Conservation (phyloP, 2,797 vertebrate genomes). For the Chaetophractus vellerosus region DNA sequence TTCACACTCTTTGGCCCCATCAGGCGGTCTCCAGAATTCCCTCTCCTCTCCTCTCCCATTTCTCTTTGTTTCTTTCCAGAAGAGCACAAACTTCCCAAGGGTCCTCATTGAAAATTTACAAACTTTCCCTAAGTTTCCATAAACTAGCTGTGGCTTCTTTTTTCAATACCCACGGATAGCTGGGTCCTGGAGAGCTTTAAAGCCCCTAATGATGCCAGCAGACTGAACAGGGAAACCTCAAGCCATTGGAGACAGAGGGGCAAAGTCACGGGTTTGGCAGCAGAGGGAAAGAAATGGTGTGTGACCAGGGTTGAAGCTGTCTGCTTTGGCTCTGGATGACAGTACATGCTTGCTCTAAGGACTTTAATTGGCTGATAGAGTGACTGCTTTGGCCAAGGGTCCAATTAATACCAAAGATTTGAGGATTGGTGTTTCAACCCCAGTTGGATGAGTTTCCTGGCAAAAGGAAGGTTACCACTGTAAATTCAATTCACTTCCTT, state of each 20-base stretch:
- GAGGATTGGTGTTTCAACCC: slow-evolving; percentile 81
- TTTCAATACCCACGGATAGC: slow-evolving; percentile 4
- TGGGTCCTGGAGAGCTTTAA: slow-evolving; percentile 51
- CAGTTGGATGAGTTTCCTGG: slow-evolving; percentile 79
- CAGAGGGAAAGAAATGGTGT: slow-evolving; percentile 23
- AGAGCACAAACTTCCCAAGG: background rate
- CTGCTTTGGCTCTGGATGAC: slow-evolving; percentile 80
- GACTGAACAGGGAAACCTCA: slow-evolving; percentile 68
- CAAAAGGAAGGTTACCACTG: slow-evolving; percentile 66
- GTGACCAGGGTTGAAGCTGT: slow-evolving; percentile 61
- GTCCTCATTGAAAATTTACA: slow-evolving; percentile 25
- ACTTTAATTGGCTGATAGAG: slow-evolving; percentile 80
- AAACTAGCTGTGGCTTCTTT: slow-evolving; percentile 51
- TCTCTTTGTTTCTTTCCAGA: slow-evolving; percentile 47
- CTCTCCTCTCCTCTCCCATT: background rate
- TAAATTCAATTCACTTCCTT: slow-evolving; percentile 77
- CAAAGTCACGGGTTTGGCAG: slow-evolving; percentile 75
- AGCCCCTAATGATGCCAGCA: slow-evolving; percentile 53
- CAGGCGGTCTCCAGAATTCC: background rate
- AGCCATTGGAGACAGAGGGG: slow-evolving; percentile 81
- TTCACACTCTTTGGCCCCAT: background rate
- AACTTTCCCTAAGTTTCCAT: slow-evolving; percentile 54
- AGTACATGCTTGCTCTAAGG: slow-evolving; percentile 79
- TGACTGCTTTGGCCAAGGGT: slow-evolving; percentile 80
- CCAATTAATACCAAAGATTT: slow-evolving; percentile 82